A percentile compares a stretch with the other conserved stretches of the same genome.
phyloP scores from a whole-genome alignment of 2,888 invertebrate species.

The Dastarcus helophoroides region DNA sequence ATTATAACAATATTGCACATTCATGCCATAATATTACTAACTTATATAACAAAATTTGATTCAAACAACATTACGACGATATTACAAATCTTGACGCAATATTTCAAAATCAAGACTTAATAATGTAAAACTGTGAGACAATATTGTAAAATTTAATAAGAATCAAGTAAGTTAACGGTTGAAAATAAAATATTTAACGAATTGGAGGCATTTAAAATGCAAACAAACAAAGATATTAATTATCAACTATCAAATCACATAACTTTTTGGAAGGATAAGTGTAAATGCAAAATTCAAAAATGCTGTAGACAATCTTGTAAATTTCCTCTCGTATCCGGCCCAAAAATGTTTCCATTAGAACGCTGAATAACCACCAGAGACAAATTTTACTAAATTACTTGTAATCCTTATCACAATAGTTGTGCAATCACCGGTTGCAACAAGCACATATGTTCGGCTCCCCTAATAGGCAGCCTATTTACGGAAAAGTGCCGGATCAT shows the following conservation, averaged over 20 bases:
- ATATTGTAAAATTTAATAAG: too few species aligned
- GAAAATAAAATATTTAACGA: too few species aligned
- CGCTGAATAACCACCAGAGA: constrained; percentile 4
- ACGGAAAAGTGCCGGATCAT: constrained; percentile 90
- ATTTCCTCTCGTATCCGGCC: background rate
- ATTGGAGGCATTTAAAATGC: too few species aligned
- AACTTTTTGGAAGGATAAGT: background rate
- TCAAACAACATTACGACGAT: background rate
- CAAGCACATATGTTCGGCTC: constrained; percentile 93
- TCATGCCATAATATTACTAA: constrained; percentile 7
- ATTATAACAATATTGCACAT: constrained; percentile 23
- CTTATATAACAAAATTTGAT: constrained; percentile 6
- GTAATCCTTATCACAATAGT: constrained; percentile 44
- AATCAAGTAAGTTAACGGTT: too few species aligned
- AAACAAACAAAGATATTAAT: too few species aligned
- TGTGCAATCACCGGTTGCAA: constrained; percentile 84
- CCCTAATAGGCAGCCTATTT: constrained; percentile 85
- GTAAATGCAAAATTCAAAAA: background rate
- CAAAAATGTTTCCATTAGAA: background rate
- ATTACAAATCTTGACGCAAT: too few species aligned
- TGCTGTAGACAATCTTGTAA: background rate
- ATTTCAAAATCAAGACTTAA: too few species aligned
- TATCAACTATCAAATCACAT: constrained; percentile 1
- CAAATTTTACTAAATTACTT: background rate
- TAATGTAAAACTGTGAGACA: too few species aligned